These are phyloP conservation scores for Conistra vaccinii DNA, from an alignment of 2,888 invertebrate species.

Conservation along the genomic window DNA sequence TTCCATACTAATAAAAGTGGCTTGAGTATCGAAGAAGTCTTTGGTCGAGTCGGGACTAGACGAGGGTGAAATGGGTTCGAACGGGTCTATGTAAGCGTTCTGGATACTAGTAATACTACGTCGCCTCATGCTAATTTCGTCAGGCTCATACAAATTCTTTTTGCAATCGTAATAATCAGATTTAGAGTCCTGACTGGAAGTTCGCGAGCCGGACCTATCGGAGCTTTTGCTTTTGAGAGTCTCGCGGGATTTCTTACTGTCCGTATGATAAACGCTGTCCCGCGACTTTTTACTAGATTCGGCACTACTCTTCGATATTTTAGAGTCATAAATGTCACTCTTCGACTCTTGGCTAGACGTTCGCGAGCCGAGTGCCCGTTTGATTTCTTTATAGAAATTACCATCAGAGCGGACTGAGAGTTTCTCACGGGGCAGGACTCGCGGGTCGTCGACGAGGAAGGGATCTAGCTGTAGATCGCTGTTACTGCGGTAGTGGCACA, in stretches of 20 bases:
- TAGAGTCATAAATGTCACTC: constrained; percentile 93
- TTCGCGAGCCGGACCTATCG: constrained; percentile 91
- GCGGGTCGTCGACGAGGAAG: constrained; percentile 94
- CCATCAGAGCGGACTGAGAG: constrained; percentile 94
- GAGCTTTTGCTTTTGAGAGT: constrained; percentile 92
- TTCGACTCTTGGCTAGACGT: constrained; percentile 93
- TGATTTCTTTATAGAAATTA: constrained; percentile 93
- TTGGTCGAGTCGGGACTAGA: constrained; percentile 93
- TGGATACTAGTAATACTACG: constrained; percentile 83
- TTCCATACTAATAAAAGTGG: constrained; percentile 86
- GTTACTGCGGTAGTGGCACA: constrained; percentile 92
- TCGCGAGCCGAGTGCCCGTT: constrained; percentile 91
- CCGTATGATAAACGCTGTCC: constrained; percentile 92
- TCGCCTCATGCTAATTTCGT: constrained; percentile 78
- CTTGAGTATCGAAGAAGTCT: constrained; percentile 91
- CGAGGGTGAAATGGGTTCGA: constrained; percentile 90
- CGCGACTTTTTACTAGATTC: constrained; percentile 92
- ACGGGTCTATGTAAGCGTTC: constrained; percentile 85
- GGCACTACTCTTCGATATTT: constrained; percentile 91
- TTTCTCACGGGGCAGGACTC: constrained; percentile 93
- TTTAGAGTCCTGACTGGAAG: constrained; percentile 94
- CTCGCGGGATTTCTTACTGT: constrained; percentile 92
- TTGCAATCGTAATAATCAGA: constrained; percentile 93
- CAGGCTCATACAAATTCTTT: constrained; percentile 86
- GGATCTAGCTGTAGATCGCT: constrained; percentile 94